Percentiles rank a stretch among this genome's conserved stretches.
These are phyloP conservation scores for Oryzias javanicus DNA, from an alignment of 2,113 vertebrate species.

Conservation along the genomic window DNA sequence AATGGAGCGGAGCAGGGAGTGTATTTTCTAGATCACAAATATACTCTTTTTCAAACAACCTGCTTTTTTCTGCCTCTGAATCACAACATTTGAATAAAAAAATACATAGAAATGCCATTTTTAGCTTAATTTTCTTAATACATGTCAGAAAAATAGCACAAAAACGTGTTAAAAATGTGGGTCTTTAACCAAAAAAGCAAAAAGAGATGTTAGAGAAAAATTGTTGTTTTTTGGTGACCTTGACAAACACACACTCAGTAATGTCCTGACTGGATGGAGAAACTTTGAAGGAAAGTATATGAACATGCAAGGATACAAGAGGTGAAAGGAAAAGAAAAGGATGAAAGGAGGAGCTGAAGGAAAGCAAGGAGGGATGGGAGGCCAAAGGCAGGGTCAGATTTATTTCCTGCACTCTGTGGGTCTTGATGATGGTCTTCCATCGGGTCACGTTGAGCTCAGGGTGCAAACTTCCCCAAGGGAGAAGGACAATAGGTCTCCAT, in stretches of 20 bases:
- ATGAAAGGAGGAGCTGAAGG: slow-evolving; percentile 40
- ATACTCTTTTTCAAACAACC: too few relatives aligned
- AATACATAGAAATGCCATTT: too few relatives aligned
- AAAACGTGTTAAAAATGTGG: too few relatives aligned
- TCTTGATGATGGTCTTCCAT: slow-evolving; percentile 54
- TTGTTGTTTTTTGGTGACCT: background rate
- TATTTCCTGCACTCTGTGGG: slow-evolving; percentile 63
- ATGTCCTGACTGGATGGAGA: slow-evolving; percentile 14
- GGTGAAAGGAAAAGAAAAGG: slow-evolving; percentile 47
- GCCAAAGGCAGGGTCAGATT: slow-evolving; percentile 59
- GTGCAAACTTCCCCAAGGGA: slow-evolving; percentile 49
- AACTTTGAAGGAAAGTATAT: slow-evolving; percentile 29
- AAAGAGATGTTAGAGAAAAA: too few relatives aligned
- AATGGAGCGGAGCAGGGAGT: too few relatives aligned
- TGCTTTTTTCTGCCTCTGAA: too few relatives aligned
- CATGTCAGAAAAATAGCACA: too few relatives aligned
- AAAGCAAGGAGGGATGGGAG: slow-evolving; percentile 42
- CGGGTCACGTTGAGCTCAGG: slow-evolving; percentile 43
- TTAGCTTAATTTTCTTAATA: too few relatives aligned
- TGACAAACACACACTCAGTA: slow-evolving; percentile 7
- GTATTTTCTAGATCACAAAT: too few relatives aligned
- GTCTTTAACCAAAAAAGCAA: too few relatives aligned
- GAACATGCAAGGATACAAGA: slow-evolving; percentile 22
- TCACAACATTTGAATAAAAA: too few relatives aligned
- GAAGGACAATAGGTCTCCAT: slow-evolving; percentile 48